These are phyloP conservation scores for Mixornis gularis DNA, from an alignment of 2,113 vertebrate species.

Conservation along the genomic window DNA sequence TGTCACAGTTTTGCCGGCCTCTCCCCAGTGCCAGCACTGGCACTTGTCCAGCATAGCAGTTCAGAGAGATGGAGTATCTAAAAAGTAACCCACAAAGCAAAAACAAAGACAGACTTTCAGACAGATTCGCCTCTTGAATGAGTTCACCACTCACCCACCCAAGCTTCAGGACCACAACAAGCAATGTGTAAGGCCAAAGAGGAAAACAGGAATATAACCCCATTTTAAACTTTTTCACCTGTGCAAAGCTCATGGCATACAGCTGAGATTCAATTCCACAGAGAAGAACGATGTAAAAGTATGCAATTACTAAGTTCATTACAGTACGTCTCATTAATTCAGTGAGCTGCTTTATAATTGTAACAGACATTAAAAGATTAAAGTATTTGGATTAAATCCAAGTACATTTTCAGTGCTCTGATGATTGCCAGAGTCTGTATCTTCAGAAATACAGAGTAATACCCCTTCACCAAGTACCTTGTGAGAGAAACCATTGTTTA, in stretches of 20 bases:
- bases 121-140: not conserved
- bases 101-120: not conserved
- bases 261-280: not conserved
- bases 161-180: not conserved
- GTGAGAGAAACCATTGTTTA: not conserved
- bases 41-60: not conserved
- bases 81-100: not conserved
- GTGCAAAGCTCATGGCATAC: not conserved
- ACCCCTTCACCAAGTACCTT: not conserved
- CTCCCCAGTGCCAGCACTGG: not conserved
- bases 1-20: not conserved
- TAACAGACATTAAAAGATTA: not conserved
- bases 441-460: not conserved
- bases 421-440: not conserved
- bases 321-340: constrained; percentile 29
- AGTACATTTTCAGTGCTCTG: not conserved
- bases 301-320: not conserved
- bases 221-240: not conserved
- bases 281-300: not conserved
- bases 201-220: not conserved
- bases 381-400: constrained; percentile 10
- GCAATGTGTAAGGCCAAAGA: not conserved
- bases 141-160: rapidly evolving
- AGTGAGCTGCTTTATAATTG: constrained; percentile 11
- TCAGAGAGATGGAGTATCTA: not conserved